Base-by-base conservation (phyloP, 2,113 vertebrate species). In the Motacilla tschutschensis region DNA sequence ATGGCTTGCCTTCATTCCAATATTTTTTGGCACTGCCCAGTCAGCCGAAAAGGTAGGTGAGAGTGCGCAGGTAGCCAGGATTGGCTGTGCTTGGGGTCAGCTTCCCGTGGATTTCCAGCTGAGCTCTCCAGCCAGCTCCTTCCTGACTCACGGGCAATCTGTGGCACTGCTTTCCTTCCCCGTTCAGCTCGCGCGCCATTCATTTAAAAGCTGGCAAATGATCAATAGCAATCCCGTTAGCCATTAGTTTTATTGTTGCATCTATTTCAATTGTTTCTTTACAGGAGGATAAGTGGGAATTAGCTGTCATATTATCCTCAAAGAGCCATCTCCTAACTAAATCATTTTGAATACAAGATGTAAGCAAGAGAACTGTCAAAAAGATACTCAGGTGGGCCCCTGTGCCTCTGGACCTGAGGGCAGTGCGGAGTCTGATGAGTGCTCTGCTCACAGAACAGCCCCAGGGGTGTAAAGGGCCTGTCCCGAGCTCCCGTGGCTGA, bases 1-100 rank as follows among this genome's bases (percentile, higher is more conserved):
- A 7, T 99, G 99, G 98, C 97, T 99, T 79, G 98, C 99, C 83
- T 99, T 99, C 95, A 99, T 99, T 87, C 99, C 99, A 72, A 99
- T 99, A 96, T 99, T 99, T 98, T 99, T 99, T 88, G 98, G 99
- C 89, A 99, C 99, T 15, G 98, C 99, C 6, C 98, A 99, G 94
- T 99, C 99, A 79, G 98, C 99, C 1, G 99, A 99, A 91, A 99
- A 99, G 98, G 99, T 99, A 97, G 97, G 98, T 95, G 87, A 70
- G 83, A 88, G 88, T 48, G 58, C 71, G n/a, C n/a, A n/a, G n/a
- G n/a, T n/a, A n/a, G n/a, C 25, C 46, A 69, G 87, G 60, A 40
- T 29, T 33, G 6, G 0, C n/a, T 67, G 36, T 31, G 10, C 33
- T 50, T 78, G 44, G 50, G 24, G 88, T 74, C 80, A 31, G 51